Evolutionary conservation across 2,888 invertebrate genomes (phyloP), one percentile per base, ranked within the genome.

Genomic region (Digitonthophagus gazella): DNA sequence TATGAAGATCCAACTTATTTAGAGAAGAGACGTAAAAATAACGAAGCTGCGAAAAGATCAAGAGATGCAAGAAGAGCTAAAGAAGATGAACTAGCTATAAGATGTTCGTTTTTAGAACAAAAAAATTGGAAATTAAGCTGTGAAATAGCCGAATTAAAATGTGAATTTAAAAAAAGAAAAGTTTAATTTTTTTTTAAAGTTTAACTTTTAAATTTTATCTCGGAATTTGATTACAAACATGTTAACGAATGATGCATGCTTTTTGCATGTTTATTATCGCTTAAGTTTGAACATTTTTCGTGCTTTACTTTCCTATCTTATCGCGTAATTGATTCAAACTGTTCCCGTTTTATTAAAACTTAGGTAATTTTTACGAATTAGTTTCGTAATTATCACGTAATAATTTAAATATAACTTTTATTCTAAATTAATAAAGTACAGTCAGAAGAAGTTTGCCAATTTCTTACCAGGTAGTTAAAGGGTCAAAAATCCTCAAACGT

Each of bases 41-140:
- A 98, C 80, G 93, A 92, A 72, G 97, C 98, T 0, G 98, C 98
- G 0, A 98, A 98, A 82, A 88, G 96, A 75, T 97, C 96, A 0
- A 86, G 98, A 2, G 97, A 98, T 78, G 90, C 95, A 0, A 86
- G 98, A 69, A 87, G 96, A 75, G 89, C 93, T 58, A 93, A 97
- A 76, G 97, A 98, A 80, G 95, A 97, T 74, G 95, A 96, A 76
- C 91, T 97, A 65, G 95, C 96, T 0, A 91, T 97, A 56, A 86
- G 95, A 69, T 95, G 95, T 0, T 92, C 93, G 0, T 93, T 91
- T 76, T 85, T 97, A 15, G 95, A 97, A 80, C 91, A 93, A 75
- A 95, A 96, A 82, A 93, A 95, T 81, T 85, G 91, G n/a, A 90
- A 91, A 79, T 82, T 96, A 16, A 86, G 89, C 67, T 90, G 90